phyloP scores from a whole-genome alignment of 2,888 invertebrate species.

The Phymatocera aterrima region DNA sequence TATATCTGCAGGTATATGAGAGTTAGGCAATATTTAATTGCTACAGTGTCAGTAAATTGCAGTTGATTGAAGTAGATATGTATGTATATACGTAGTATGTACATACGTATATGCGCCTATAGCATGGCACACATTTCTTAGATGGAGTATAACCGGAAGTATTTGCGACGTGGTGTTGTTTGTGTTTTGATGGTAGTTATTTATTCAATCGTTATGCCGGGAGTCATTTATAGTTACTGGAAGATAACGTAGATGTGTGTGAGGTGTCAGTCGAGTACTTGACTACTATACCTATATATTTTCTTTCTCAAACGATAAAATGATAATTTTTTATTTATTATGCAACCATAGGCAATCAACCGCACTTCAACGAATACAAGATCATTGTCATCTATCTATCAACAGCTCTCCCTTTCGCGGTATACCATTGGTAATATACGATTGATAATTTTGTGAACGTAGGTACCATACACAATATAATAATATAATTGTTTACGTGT shows the following conservation, averaged over 20 bases:
- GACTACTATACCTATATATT: background rate
- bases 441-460: too few relatives aligned
- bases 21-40: background rate
- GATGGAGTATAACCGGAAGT: background rate
- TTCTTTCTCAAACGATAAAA: too few relatives aligned
- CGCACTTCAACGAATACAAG: too few relatives aligned
- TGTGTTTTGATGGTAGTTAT: background rate
- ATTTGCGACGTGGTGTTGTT: background rate
- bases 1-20: background rate
- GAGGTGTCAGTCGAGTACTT: too few relatives aligned
- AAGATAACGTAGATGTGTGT: too few relatives aligned
- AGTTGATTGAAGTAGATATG: background rate
- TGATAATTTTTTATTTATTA: too few relatives aligned
- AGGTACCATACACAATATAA: too few relatives aligned
- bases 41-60: background rate
- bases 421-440: too few relatives aligned
- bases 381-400: too few relatives aligned
- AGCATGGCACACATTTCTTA: background rate
- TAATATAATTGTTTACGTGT: too few relatives aligned
- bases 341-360: too few relatives aligned
- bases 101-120: background rate
- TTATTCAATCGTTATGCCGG: background rate
- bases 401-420: too few relatives aligned
- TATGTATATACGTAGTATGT: background rate
- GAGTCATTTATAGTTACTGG: background rate